Conservation (phyloP, 1,140 invertebrate genomes). For the Drosophila serrata region DNA sequence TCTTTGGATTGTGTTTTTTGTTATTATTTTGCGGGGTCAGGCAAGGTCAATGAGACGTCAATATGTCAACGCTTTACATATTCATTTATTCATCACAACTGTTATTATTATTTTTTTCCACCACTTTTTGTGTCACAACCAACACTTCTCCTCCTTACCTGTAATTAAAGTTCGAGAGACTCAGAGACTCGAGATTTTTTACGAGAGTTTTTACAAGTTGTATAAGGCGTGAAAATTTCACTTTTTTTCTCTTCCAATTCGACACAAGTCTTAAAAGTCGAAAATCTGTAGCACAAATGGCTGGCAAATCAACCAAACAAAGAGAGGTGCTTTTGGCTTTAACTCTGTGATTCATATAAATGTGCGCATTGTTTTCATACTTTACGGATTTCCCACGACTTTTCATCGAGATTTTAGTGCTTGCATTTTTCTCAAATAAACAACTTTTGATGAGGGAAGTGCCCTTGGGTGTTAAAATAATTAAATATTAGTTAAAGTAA, state of each 20-base stretch:
- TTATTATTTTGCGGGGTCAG: slow-evolving; percentile 28
- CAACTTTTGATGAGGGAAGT: background rate
- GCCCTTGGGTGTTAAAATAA: slow-evolving; percentile 17
- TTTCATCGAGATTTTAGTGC: slow-evolving; percentile 20
- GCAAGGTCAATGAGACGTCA: slow-evolving; percentile 38
- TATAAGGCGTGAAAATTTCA: slow-evolving; percentile 45
- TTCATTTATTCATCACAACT: slow-evolving; percentile 29
- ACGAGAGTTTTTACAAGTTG: slow-evolving; percentile 2
- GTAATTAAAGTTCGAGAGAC: slow-evolving; percentile 6
- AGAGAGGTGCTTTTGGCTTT: background rate
- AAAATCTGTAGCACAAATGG: slow-evolving; percentile 24
- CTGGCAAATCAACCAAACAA: slow-evolving; percentile 17
- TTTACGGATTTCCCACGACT: slow-evolving; percentile 14
- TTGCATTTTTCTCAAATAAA: slow-evolving; percentile 31
- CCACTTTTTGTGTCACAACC: slow-evolving; percentile 22
- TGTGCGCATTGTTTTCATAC: slow-evolving; percentile 11
- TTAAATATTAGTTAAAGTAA: background rate
- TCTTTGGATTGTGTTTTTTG: background rate
- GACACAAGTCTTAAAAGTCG: slow-evolving; percentile 5
- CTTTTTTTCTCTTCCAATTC: slow-evolving; percentile 27
- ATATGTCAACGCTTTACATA: slow-evolving; percentile 31
- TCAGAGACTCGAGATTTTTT: background rate
- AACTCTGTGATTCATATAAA: slow-evolving; percentile 28
- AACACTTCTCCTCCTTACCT: slow-evolving; percentile 16
- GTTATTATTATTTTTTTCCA: slow-evolving; percentile 18